These are phyloP conservation scores for Podabrus alpinus DNA, from an alignment of 2,888 invertebrate species.

Conservation along the genomic window DNA sequence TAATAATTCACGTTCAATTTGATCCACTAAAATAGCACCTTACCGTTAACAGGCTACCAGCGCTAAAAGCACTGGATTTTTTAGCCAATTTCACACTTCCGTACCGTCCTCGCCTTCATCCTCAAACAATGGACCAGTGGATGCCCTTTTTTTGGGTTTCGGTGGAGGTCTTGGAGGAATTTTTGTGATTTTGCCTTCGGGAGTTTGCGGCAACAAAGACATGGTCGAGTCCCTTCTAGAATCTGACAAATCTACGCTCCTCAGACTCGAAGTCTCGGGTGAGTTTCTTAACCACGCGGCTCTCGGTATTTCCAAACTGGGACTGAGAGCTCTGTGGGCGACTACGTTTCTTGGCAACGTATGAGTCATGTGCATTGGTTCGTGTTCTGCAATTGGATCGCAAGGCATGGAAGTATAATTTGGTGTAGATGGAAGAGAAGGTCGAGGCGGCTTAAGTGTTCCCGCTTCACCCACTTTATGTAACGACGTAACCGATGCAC, in stretches of 20 bases:
- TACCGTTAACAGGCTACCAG: slow-evolving; percentile 45
- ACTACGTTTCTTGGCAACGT: slow-evolving; percentile 50
- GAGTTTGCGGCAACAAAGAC: slow-evolving; percentile 35
- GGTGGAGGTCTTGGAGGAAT: slow-evolving; percentile 84
- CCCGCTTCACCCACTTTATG: slow-evolving; percentile 67
- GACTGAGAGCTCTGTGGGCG: slow-evolving; percentile 53
- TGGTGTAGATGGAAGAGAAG: slow-evolving; percentile 60
- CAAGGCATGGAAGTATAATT: slow-evolving; percentile 48
- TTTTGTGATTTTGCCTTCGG: slow-evolving; percentile 57
- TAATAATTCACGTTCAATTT: slow-evolving; percentile 27
- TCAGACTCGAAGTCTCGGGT: slow-evolving; percentile 36
- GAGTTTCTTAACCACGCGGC: slow-evolving; percentile 41
- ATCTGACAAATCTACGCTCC: slow-evolving; percentile 55
- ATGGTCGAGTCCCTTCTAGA: slow-evolving; percentile 48
- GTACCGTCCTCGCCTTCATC: slow-evolving; percentile 89
- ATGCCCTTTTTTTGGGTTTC: slow-evolving; percentile 78
- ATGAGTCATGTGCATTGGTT: slow-evolving; percentile 57
- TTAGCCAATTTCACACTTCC: slow-evolving; percentile 72
- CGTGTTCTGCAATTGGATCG: slow-evolving; percentile 61
- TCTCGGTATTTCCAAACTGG: slow-evolving; percentile 59
- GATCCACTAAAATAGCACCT: slow-evolving; percentile 36
- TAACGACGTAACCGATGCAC: slow-evolving; percentile 78
- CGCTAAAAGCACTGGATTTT: slow-evolving; percentile 50
- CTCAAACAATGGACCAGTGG: slow-evolving; percentile 78
- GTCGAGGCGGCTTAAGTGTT: slow-evolving; percentile 57